Conservation (phyloP, 1,140 invertebrate genomes). For the Lucilia cuprina region DNA sequence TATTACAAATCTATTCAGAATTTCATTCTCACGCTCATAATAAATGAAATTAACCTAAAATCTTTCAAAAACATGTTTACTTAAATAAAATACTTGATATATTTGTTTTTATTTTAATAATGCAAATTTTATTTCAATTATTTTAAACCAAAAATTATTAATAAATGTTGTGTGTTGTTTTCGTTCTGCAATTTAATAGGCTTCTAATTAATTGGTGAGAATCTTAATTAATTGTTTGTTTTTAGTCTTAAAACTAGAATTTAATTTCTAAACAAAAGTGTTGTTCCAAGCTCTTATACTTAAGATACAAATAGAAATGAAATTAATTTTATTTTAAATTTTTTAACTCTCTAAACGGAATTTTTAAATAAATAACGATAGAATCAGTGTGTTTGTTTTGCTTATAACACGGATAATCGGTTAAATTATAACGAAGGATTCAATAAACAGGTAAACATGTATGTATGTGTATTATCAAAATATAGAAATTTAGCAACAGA, state of each 20-base stretch:
- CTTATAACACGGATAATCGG: not conserved
- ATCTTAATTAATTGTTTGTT: not conserved
- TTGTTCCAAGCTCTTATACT: not conserved
- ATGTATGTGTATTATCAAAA: not conserved
- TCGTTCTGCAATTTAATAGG: not conserved
- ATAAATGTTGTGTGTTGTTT: not conserved
- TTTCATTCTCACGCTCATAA: too few species aligned
- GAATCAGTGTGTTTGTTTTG: not conserved
- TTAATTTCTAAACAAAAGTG: not conserved
- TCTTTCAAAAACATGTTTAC: too few species aligned
- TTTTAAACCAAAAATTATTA: not conserved
- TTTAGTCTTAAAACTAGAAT: not conserved
- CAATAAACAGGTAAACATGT: too few species aligned
- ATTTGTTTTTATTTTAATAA: not conserved
- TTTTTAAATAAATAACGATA: not conserved
- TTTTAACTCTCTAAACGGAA: not conserved
- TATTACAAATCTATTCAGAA: too few species aligned
- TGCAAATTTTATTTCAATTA: conserved; percentile 7
- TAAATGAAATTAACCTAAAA: too few species aligned
- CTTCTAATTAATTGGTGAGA: not conserved
- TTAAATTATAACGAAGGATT: too few species aligned
- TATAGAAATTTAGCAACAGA: not conserved
- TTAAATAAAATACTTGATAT: not conserved
- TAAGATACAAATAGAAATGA: not conserved
- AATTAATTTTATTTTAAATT: not conserved